Base-by-base conservation (phyloP, 1,140 invertebrate species). In the Drosophila orosa region DNA sequence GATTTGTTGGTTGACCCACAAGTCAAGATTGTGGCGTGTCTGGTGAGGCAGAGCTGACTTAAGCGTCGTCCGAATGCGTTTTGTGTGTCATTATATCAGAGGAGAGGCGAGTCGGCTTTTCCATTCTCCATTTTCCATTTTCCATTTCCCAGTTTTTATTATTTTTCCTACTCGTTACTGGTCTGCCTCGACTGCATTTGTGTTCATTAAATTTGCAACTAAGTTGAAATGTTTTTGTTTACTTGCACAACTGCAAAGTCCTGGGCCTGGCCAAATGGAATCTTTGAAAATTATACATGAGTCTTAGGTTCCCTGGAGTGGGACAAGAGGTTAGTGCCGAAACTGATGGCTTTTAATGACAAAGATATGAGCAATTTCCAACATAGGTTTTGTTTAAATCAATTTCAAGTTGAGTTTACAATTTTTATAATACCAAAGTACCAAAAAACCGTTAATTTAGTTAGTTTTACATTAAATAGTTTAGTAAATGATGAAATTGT, bases 171-270 rank as follows among this genome's bases (percentile, higher is more conserved):
- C 65, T 68, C 29, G 45, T 55, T 61, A 61, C 59, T 19, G 33
- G 47, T 54, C 37, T 35, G 22, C 6, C 19, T 31, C 15, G 56
- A 50, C 65, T 80, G 69, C 80, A 90, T 67, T 89, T 84, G 77
- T 31, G 65, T 78, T 90, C 84, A 89, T 89, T 84, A 89, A 89
- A 84, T 80, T 84, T 89, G 61, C 77, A 89, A 61, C 22, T 62
- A 66, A 68, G 60, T 66, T 89, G 80, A 89, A 90, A 89, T 84
- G 84, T 78, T 89, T 80, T 80, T 90, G 62, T 84, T 90, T 87
- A 74, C 72, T 58, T 79, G 48, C 33, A 25, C 66, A 57, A 71
- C 52, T 48, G 50, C 31, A 35, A 54, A 10, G 12, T 45, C 35
- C 35, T 29, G 19, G 15, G 54, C n/a, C 45, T 37, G 56, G 31